These are phyloP conservation scores for Porites rus DNA, from an alignment of 92 coral and sea anemone species.

Conservation along the genomic window DNA sequence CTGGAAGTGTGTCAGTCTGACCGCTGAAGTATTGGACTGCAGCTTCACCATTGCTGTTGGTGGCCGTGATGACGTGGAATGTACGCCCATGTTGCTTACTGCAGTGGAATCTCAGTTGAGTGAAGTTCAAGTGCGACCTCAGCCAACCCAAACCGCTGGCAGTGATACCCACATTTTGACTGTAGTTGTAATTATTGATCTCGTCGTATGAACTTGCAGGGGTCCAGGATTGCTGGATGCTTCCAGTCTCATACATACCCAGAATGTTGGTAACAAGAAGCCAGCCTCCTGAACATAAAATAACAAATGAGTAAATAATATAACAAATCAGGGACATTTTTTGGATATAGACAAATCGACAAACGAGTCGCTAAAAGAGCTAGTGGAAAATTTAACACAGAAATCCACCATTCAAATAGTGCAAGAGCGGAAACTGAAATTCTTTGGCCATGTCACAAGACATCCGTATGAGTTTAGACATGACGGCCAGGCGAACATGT, in stretches of 20 bases:
- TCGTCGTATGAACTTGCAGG: not conserved
- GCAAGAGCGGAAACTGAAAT: too few relatives aligned
- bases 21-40: constrained; percentile 31
- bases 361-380: too few relatives aligned
- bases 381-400: too few relatives aligned
- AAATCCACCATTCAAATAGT: too few relatives aligned
- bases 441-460: too few relatives aligned
- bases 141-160: constrained; percentile 16
- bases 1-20: constrained; percentile 14
- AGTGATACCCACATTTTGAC: constrained; percentile 2
- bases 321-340: not conserved
- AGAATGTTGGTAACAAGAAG: constrained; percentile 27
- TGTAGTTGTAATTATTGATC: constrained; percentile 12
- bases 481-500: too few relatives aligned
- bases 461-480: too few relatives aligned
- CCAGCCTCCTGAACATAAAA: constrained; percentile 43
- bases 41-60: constrained; percentile 14
- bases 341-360: too few relatives aligned
- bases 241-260: not conserved
- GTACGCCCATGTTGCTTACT: constrained; percentile 40
- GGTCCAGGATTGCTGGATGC: not conserved
- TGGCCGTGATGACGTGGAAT: constrained; percentile 31
- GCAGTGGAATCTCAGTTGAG: constrained; percentile 56
- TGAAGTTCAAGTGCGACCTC: not conserved
- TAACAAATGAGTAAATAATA: not conserved